These are phyloP conservation scores for Brachyopa scutellaris DNA, from an alignment of 2,888 invertebrate genomes.

Conservation along the genomic window DNA sequence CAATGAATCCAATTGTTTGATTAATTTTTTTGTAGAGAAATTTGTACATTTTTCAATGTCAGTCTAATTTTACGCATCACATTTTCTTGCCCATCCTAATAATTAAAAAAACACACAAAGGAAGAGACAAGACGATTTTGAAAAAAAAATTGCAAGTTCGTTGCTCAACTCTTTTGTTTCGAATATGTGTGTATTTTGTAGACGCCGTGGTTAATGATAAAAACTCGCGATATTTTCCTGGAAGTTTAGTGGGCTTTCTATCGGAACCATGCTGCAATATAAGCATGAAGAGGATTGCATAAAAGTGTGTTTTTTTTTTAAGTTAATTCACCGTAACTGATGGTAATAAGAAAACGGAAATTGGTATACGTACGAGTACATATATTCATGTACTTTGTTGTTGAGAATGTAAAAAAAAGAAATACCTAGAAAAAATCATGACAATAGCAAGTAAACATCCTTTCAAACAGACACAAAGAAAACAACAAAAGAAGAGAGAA, in stretches of 20 bases:
- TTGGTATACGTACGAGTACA: slow-evolving; percentile 7
- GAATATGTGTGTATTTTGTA: no score
- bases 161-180: slow-evolving; percentile 56
- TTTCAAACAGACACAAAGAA: not conserved
- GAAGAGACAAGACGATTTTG: not conserved
- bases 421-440: not conserved
- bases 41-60: slow-evolving; percentile 29
- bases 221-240: slow-evolving; percentile 43
- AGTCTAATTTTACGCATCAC: slow-evolving; percentile 19
- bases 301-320: not conserved
- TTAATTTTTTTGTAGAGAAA: not conserved
- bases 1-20: slow-evolving; percentile 10
- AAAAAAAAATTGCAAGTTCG: slow-evolving; percentile 33
- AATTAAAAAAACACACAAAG: slow-evolving; percentile 29
- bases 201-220: slow-evolving; percentile 37
- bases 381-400: not conserved
- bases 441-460: not conserved
- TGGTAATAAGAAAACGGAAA: slow-evolving; percentile 56
- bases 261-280: slow-evolving; percentile 49
- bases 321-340: slow-evolving; percentile 55
- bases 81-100: slow-evolving; percentile 46
- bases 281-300: not conserved
- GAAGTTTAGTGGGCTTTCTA: slow-evolving; percentile 59
- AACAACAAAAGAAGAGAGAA: no score
- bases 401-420: not conserved